Evolutionary conservation across 2,888 invertebrate genomes (phyloP).

Genomic region (Idaea dimidiata): DNA sequence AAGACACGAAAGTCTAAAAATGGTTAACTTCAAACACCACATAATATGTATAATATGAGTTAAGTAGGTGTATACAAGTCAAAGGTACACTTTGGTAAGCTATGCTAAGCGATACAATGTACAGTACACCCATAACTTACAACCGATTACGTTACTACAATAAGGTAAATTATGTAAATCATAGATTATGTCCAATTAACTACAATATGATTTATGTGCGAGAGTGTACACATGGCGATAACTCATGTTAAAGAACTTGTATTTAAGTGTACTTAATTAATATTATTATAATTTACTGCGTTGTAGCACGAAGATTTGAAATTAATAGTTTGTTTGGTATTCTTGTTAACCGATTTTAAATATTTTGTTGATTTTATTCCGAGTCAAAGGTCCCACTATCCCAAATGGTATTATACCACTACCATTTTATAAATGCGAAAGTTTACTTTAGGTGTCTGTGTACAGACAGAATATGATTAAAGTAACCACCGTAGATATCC

Average conservation of each 20-base stretch:
- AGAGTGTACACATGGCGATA: slow-evolving; percentile 1
- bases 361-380: background rate
- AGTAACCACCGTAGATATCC: no score
- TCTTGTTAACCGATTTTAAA: background rate
- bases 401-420: no score
- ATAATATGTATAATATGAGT: no score
- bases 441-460: no score
- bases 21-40: no score
- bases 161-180: slow-evolving; percentile 38
- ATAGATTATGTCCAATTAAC: slow-evolving; percentile 36
- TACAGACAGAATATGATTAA: no score
- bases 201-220: slow-evolving; percentile 41
- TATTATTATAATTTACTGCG: background rate
- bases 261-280: slow-evolving; percentile 1
- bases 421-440: no score
- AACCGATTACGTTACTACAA: background rate
- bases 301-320: background rate
- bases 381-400: no score
- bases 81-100: no score
- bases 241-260: background rate
- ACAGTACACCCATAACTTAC: background rate
- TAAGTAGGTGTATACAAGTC: no score
- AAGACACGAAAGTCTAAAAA: no score
- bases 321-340: background rate
- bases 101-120: background rate